Evolutionary conservation across 2,113 vertebrate species (phyloP), one percentile per base, ranked within the genome.

Genomic region (Corythornis vintsioides): DNA sequence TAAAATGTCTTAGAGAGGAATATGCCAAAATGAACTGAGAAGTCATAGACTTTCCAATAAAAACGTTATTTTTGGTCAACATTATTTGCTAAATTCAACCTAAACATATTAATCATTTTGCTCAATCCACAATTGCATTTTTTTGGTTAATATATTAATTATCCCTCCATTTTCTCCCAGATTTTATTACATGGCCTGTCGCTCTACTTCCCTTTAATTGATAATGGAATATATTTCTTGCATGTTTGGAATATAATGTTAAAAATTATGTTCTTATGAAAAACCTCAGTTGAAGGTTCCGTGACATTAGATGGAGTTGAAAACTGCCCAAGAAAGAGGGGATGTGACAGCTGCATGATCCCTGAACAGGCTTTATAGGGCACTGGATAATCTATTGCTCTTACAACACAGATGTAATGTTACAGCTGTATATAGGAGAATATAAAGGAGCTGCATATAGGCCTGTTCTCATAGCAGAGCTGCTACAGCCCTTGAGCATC

Each of bases 61-160:
- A 93, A 90, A 72, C 61, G 78, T 89, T 78, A 11, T 40, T 94
- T 90, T 81, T 78, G 92, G 69, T 84, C 29, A 86, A 64, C 65
- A 11, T 82, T 67, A 75, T 92, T 93, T 84, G 35, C 86, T 92
- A 67, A 84, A 81, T 65, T 82, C 66, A 90, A 75, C 18, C 22
- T 48, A 86, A 82, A 35, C 19, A 26, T 15, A 81, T 78, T 26
- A 82, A 75, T 53, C 2, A 53, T 89, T 87, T 91, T 82, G n/a
- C 28, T 86, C n/a, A 67, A 56, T 4, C 73, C 77, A 78, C 65
- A 81, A 57, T 0, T 67, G n/a, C 40, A 75, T 81, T 88, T 95
- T 38, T 83, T 78, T 3, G 5, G 14, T 71, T 60, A 88, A 86
- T 86, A 47, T 15, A 81, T 81, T 70, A 81, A 86, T 81, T 75